Conservation (phyloP, 2,113 vertebrate genomes). For the Spizaetus ornatus region DNA sequence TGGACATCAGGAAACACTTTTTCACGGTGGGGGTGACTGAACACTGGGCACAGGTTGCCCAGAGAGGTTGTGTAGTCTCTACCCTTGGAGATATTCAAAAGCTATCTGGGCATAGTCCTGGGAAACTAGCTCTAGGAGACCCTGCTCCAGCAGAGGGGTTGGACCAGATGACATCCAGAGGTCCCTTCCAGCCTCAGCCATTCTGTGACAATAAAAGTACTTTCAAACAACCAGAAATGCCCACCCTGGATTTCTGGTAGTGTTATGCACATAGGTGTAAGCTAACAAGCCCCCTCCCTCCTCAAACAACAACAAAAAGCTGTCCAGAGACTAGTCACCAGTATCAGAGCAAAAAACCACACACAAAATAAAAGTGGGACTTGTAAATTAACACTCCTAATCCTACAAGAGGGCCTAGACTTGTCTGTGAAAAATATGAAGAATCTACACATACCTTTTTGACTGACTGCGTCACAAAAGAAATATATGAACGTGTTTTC, state of each 20-base stretch:
- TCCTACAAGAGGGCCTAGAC: background rate
- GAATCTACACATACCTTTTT: background rate
- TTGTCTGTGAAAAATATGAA: background rate
- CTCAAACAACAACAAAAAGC: background rate
- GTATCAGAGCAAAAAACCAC: background rate
- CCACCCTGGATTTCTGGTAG: background rate
- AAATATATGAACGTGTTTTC: background rate
- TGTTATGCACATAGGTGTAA: background rate
- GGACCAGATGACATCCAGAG: background rate
- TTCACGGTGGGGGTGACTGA: background rate
- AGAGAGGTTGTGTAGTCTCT: background rate
- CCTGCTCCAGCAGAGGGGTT: background rate
- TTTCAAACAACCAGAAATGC: background rate
- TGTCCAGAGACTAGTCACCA: background rate
- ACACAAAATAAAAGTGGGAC: background rate
- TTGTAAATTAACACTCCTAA: background rate
- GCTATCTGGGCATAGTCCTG: background rate
- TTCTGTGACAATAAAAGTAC: background rate
- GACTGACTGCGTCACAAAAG: background rate
- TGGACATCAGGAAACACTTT: background rate
- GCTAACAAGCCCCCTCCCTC: background rate
- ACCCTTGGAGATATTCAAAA: background rate
- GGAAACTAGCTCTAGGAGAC: background rate
- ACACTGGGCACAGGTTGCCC: background rate
- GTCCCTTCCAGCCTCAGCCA: background rate